Evolutionary conservation across 2,797 vertebrate species (phyloP).

Genomic region (Intellagama lesueurii): DNA sequence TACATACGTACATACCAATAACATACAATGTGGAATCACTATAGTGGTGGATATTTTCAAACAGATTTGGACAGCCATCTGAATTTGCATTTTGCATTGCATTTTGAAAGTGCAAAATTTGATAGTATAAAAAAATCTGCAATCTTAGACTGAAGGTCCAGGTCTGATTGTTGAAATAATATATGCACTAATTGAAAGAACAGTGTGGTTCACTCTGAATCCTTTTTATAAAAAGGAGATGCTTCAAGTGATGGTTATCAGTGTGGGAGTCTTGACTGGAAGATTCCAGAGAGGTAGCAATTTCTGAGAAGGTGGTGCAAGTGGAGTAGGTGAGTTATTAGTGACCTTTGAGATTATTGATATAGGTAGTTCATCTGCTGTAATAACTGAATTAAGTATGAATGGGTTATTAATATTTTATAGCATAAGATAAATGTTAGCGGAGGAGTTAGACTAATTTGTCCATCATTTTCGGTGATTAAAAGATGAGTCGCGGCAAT

Average conservation of each 20-base stretch:
- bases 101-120: too few relatives aligned
- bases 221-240: neutral
- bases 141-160: too few relatives aligned
- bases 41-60: too few relatives aligned
- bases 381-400: constrained; percentile 59
- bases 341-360: constrained; percentile 12
- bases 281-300: constrained; percentile 12
- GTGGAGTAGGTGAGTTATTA: constrained; percentile 30
- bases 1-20: too few relatives aligned
- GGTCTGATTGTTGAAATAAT: too few relatives aligned
- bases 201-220: too few relatives aligned
- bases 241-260: neutral
- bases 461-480: constrained; percentile 56
- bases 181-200: too few relatives aligned
- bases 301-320: constrained; percentile 15
- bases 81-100: too few relatives aligned
- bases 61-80: too few relatives aligned
- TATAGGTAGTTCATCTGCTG: constrained; percentile 55
- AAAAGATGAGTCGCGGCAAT: constrained; percentile 51
- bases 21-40: too few relatives aligned
- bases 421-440: constrained; percentile 47
- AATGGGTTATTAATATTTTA: constrained; percentile 69
- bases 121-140: too few relatives aligned
- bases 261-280: neutral
- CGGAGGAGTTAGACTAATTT: constrained; percentile 56